Evolutionary conservation across 2,113 vertebrate genomes (phyloP), one percentile per base, ranked within the genome.

Genomic region (Chitala chitala): DNA sequence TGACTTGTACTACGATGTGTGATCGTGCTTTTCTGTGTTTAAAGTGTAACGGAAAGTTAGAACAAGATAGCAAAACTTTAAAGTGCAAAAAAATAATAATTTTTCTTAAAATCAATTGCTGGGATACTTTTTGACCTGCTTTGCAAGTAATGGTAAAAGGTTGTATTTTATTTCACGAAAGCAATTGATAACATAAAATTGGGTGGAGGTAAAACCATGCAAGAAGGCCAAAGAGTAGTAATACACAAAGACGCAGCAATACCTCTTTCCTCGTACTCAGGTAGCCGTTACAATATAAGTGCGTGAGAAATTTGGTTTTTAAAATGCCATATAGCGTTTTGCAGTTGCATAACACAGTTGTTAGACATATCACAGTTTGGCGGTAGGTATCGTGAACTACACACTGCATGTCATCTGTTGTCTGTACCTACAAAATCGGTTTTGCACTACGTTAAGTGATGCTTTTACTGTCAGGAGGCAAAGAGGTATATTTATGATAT

Each of bases 1-100:
- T 7, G 91, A 92, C 71, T 85, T 92, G 42, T 89, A 92, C 82
- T 91, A 90, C 0, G 91, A 90, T 76, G 86, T 91, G 65, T 91
- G 71, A 85, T 17, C 9, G 31, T n/a, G 15, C 38, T 22, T 10
- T 0, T 1, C 59, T 13, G 12, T 20, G 58, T 38, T 29, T 20
- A n/a, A n/a, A 8, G 5, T 46, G 5, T 46, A 46, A 46, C 5
- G 44, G 20, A 7, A 17, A 55, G 20, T 33, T 42, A 9, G 3
- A 6, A 13, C 4, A 42, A 13, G 9, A 36, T 7, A 44, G 15
- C 8, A 42, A 17, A 42, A 66, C 1, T n/a, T 55, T 26, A 9
- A 69, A 17, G 31, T 56, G 53, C 55, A 70, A 59, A 65, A 38
- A 64, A 40, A 46, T 38, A n/a, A n/a, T n/a, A n/a, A 13, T 42